Conservation (phyloP, 1,140 invertebrate species). For the Leucophenga varia region DNA sequence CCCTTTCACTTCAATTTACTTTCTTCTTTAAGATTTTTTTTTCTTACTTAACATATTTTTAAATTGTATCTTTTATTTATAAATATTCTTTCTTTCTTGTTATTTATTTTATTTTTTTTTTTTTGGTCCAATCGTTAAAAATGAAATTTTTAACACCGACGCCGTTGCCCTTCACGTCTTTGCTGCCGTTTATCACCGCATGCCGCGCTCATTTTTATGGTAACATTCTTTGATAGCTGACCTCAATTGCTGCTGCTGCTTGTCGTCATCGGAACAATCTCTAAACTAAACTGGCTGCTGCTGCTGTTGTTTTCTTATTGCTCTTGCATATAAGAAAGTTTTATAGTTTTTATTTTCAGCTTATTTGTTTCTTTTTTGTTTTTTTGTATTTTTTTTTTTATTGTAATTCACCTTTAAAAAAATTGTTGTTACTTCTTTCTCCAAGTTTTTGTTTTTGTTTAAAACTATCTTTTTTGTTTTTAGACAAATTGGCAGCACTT, state of each 20-base stretch:
- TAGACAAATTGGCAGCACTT: slow-evolving; percentile 51
- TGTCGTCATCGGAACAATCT: not conserved
- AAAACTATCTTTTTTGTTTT: slow-evolving; percentile 3
- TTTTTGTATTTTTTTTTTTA: not conserved
- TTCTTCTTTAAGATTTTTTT: slow-evolving; percentile 34
- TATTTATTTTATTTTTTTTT: slow-evolving; percentile 23
- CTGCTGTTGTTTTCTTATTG: slow-evolving; percentile 8
- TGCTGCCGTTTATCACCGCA: not conserved
- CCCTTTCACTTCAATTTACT: slow-evolving; percentile 54
- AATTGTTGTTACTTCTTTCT: slow-evolving; percentile 24
- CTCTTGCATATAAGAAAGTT: slow-evolving; percentile 41
- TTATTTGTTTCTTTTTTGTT: too few relatives aligned
- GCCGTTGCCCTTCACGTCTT: not conserved
- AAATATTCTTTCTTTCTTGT: slow-evolving; percentile 26
- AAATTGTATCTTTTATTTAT: slow-evolving; percentile 11
- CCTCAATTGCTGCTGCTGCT: slow-evolving; percentile 49
- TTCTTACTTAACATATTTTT: slow-evolving; percentile 1
- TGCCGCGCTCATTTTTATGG: slow-evolving; percentile 41
- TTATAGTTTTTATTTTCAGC: slow-evolving; percentile 27
- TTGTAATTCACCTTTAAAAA: slow-evolving; percentile 11
- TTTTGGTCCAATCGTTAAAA: slow-evolving; percentile 37
- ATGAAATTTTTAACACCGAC: slow-evolving; percentile 38
- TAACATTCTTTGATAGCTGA: slow-evolving; percentile 52
- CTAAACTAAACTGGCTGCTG: slow-evolving; percentile 27
- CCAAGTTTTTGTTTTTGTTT: not conserved